phyloP scores from a whole-genome alignment of 2,888 invertebrate genomes.

The Amphipyra tragopoginis region DNA sequence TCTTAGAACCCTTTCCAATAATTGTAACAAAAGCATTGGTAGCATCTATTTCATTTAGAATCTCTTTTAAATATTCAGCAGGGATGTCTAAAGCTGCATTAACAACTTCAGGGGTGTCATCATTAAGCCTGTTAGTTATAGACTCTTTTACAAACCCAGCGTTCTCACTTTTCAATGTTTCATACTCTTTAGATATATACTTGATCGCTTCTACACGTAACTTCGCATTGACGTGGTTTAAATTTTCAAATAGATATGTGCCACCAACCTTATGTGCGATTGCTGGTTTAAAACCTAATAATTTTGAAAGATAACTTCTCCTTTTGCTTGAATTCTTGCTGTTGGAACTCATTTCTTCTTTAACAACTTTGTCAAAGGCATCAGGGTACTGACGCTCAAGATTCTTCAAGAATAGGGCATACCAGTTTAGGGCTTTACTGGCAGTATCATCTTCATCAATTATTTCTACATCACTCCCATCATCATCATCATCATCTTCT shows the following conservation, averaged over 20 bases:
- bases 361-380: slow-evolving; percentile 92
- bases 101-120: slow-evolving; percentile 92
- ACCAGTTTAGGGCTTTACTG: slow-evolving; percentile 86
- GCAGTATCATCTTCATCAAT: slow-evolving; percentile 78
- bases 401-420: slow-evolving; percentile 87
- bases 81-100: slow-evolving; percentile 87
- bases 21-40: slow-evolving; percentile 87
- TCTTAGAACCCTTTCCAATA: slow-evolving; percentile 78
- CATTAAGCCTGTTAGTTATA: slow-evolving; percentile 91
- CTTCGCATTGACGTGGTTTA: slow-evolving; percentile 92
- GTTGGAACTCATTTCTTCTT: slow-evolving; percentile 85
- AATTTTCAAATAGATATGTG: slow-evolving; percentile 91
- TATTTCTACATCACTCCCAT: slow-evolving; percentile 85
- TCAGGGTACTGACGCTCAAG: slow-evolving; percentile 93
- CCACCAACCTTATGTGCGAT: slow-evolving; percentile 87
- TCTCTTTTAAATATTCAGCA: slow-evolving; percentile 70
- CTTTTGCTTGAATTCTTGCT: slow-evolving; percentile 70
- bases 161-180: slow-evolving; percentile 85
- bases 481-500: slow-evolving; percentile 69
- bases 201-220: slow-evolving; percentile 92
- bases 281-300: slow-evolving; percentile 89
- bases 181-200: slow-evolving; percentile 90
- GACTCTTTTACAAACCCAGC: slow-evolving; percentile 91
- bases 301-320: slow-evolving; percentile 79
- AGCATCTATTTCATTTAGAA: slow-evolving; percentile 83